These are phyloP conservation scores for Nyctereutes procyonoides DNA, from an alignment of 2,113 vertebrate species.

Conservation along the genomic window DNA sequence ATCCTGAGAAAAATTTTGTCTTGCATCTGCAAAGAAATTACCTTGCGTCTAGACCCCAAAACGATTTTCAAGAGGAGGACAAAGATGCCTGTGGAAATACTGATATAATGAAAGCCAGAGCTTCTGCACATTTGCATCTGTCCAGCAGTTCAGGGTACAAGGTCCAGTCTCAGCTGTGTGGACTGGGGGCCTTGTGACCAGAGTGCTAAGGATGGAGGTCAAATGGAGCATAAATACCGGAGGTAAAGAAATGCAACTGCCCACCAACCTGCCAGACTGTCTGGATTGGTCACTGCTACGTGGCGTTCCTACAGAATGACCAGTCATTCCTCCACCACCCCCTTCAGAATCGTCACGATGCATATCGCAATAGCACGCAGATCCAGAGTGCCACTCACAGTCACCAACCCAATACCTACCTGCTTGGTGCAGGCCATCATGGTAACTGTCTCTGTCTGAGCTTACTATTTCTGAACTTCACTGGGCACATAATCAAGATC, in stretches of 20 bases:
- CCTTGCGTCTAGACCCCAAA: not conserved
- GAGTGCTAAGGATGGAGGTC: not conserved
- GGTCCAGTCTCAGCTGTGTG: not conserved
- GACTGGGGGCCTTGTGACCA: not conserved
- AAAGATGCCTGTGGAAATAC: not conserved
- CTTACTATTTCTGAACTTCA: not conserved
- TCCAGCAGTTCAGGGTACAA: not conserved
- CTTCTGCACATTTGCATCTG: accelerated
- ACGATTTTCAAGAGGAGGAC: not conserved
- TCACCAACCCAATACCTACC: not conserved
- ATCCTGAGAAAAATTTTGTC: not conserved
- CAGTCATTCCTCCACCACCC: too few species aligned
- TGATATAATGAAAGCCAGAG: not conserved
- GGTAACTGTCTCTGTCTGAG: not conserved
- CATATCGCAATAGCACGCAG: not conserved
- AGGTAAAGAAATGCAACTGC: not conserved
- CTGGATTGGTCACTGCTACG: too few species aligned
- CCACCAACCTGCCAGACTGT: not conserved
- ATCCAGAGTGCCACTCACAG: not conserved
- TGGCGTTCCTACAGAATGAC: not conserved
- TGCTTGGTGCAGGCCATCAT: too few species aligned
- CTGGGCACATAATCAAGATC: not conserved
- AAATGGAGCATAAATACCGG: not conserved
- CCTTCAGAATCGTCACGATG: not conserved
- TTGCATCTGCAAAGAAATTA: not conserved